Conservation (phyloP, 2,797 vertebrate species). For the Eurystomus glaucurus region DNA sequence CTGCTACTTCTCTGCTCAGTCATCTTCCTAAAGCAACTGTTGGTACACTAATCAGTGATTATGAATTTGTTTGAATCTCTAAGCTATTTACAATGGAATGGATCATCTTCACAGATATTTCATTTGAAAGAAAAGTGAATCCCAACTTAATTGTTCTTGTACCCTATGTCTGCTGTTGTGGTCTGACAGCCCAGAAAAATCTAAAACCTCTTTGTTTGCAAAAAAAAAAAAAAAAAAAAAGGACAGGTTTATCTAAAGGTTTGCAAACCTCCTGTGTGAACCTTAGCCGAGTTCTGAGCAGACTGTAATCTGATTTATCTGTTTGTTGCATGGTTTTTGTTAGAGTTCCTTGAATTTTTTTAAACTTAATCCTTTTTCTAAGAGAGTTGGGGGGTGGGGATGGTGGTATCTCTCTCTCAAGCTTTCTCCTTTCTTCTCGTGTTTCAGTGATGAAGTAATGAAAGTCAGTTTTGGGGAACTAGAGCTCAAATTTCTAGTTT, state of each 20-base stretch:
- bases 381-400: not conserved
- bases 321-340: constrained; percentile 16
- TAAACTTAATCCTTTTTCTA: not conserved
- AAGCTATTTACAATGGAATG: not conserved
- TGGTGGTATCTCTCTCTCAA: not conserved
- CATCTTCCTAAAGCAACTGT: not conserved
- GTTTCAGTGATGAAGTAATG: not conserved
- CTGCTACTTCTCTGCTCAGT: not conserved
- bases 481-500: not conserved
- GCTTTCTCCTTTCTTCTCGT: not conserved
- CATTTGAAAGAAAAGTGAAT: not conserved
- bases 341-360: constrained; percentile 24
- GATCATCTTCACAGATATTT: not conserved
- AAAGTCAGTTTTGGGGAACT: not conserved
- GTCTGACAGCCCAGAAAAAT: not conserved
- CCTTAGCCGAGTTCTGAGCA: not conserved
- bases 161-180: not conserved
- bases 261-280: constrained; percentile 1
- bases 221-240: too few relatives aligned
- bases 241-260: not conserved
- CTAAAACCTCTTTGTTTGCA: not conserved
- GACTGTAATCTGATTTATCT: constrained; percentile 27
- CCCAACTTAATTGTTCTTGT: not conserved
- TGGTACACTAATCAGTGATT: not conserved
- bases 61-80: not conserved